Conservation (phyloP, 1,140 invertebrate species). For the Episyrphus balteatus region DNA sequence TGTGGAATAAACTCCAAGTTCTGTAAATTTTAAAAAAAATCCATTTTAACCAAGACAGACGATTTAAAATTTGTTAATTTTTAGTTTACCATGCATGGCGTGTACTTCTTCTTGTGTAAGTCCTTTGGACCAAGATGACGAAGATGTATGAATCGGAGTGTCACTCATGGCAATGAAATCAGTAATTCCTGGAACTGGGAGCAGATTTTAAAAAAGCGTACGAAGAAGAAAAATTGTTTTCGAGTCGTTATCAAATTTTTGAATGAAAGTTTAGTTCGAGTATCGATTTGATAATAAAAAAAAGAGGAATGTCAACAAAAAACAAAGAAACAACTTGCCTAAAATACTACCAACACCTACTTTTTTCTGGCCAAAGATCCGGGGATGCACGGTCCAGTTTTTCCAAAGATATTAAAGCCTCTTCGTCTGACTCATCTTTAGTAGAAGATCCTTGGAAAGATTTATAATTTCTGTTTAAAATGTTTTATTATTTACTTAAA, state of each 20-base stretch:
- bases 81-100: slow-evolving; percentile 57
- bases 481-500: neutral
- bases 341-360: slow-evolving; percentile 47
- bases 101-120: slow-evolving; percentile 54
- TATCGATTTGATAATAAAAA: neutral
- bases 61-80: neutral
- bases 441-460: neutral
- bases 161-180: slow-evolving; percentile 51
- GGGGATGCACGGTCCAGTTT: slow-evolving; percentile 82
- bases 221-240: neutral
- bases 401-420: slow-evolving; percentile 70
- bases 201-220: slow-evolving; percentile 4
- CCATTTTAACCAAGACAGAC: neutral
- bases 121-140: slow-evolving; percentile 44
- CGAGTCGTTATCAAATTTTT: neutral
- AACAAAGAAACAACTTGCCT: neutral
- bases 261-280: neutral
- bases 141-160: slow-evolving; percentile 39
- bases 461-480: neutral
- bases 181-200: slow-evolving; percentile 61
- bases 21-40: slow-evolving; percentile 44
- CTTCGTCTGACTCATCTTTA: slow-evolving; percentile 43
- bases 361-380: slow-evolving; percentile 87
- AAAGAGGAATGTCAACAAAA: neutral
- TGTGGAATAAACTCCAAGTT: slow-evolving; percentile 67